These are phyloP conservation scores for Mellilla xanthometata DNA, from an alignment of 2,888 invertebrate genomes.

Conservation along the genomic window DNA sequence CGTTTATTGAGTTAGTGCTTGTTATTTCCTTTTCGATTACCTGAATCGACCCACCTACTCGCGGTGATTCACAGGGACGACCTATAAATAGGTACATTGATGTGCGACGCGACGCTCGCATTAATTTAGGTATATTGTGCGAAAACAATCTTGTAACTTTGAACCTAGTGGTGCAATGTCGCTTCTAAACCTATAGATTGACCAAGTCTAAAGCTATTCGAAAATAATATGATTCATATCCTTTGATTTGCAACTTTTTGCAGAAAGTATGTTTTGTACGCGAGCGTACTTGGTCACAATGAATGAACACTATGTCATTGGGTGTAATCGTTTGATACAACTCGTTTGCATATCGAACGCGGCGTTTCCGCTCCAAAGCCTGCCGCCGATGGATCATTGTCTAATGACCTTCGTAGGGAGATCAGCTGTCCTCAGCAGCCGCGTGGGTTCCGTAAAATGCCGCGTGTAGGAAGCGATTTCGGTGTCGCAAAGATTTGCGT, in stretches of 20 bases:
- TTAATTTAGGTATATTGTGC: too few relatives aligned
- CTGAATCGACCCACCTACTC: too few relatives aligned
- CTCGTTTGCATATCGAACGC: conserved; percentile 70
- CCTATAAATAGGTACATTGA: too few relatives aligned
- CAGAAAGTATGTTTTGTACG: conserved; percentile 15
- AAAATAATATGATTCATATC: too few relatives aligned
- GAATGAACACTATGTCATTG: conserved; percentile 66
- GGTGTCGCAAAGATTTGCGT: conserved; percentile 45
- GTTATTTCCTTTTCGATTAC: conserved; percentile 1
- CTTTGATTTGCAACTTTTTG: too few relatives aligned
- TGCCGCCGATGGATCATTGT: conserved; percentile 55
- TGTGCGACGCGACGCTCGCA: too few relatives aligned
- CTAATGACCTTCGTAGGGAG: conserved; percentile 64
- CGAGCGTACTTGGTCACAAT: conserved; percentile 61
- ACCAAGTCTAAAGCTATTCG: too few relatives aligned
- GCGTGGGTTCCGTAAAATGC: conserved; percentile 55
- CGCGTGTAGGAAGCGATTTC: conserved; percentile 43
- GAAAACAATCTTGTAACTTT: too few relatives aligned
- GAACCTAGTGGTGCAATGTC: too few relatives aligned
- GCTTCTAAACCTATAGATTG: too few relatives aligned
- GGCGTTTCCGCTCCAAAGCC: conserved; percentile 68
- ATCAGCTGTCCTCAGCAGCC: conserved; percentile 41
- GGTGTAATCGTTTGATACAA: conserved; percentile 42
- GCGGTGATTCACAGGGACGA: too few relatives aligned
- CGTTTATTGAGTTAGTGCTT: conserved; percentile 2